Conservation (phyloP, 2,797 vertebrate genomes). For the Catamblyrhynchus diadema region DNA sequence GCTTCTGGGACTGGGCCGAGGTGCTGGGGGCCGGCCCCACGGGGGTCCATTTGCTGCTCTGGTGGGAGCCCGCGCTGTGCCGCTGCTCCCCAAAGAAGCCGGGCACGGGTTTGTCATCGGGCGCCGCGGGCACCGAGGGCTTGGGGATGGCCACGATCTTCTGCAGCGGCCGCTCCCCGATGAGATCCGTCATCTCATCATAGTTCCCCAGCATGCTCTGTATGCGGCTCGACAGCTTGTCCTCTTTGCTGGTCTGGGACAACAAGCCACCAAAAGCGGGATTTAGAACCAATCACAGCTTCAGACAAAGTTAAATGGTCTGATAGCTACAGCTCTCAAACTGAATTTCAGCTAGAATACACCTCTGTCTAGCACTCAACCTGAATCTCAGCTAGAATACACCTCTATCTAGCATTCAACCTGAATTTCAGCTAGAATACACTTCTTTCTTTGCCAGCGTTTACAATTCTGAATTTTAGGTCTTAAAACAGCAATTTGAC, state of each 20-base stretch:
- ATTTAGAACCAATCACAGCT: background rate
- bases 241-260: constrained; percentile 93
- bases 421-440: background rate
- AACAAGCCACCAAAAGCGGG: background rate
- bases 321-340: background rate
- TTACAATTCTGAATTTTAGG: background rate
- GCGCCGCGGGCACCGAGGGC: constrained; percentile 82
- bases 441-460: accelerated
- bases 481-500: background rate
- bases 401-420: background rate
- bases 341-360: background rate
- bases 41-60: constrained; percentile 97
- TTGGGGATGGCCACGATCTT: constrained; percentile 87
- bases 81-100: constrained; percentile 87
- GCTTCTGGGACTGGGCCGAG: constrained; percentile 89
- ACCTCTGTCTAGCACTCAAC: no score
- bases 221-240: constrained; percentile 97
- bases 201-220: constrained; percentile 99
- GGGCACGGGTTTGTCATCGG: constrained; percentile 88
- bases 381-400: background rate
- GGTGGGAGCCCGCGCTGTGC: constrained; percentile 80
- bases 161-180: constrained; percentile 89
- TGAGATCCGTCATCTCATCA: constrained; percentile 99
- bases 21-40: constrained; percentile 89
- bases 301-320: accelerated